Evolutionary conservation across 2,113 vertebrate genomes (phyloP).

Genomic region (Acrocephalus arundinaceus): DNA sequence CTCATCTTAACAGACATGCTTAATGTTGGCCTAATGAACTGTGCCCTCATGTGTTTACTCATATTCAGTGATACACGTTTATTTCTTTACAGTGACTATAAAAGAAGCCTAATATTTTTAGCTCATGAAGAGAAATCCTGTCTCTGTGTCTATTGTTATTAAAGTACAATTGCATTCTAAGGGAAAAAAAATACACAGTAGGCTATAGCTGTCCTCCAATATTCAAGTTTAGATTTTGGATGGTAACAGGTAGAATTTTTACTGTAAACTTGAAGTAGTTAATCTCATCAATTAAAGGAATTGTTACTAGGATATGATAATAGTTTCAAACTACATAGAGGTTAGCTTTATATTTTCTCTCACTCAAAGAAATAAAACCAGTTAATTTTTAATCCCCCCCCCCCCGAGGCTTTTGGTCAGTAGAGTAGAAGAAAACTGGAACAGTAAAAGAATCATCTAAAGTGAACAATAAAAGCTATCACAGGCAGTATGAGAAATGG

Average conservation of each 20-base stretch:
- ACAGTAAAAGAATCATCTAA: background rate
- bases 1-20: background rate
- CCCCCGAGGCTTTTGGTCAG: background rate
- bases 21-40: background rate
- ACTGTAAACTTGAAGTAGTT: background rate
- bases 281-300: background rate
- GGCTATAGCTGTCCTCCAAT: background rate
- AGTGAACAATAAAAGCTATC: background rate
- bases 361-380: background rate
- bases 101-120: background rate
- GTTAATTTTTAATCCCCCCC: background rate
- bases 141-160: background rate
- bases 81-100: background rate
- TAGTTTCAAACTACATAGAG: background rate
- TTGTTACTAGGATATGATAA: background rate
- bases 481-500: background rate
- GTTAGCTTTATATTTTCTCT: background rate
- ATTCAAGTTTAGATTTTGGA: background rate
- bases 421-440: background rate
- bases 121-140: background rate
- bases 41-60: accelerated
- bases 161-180: background rate
- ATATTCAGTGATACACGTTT: background rate
- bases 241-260: background rate
- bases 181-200: background rate